Percentiles rank a stretch among this genome's conserved stretches.
Conservation (phyloP, 2,113 vertebrate genomes). For the Chloropsis cyanopogon region DNA sequence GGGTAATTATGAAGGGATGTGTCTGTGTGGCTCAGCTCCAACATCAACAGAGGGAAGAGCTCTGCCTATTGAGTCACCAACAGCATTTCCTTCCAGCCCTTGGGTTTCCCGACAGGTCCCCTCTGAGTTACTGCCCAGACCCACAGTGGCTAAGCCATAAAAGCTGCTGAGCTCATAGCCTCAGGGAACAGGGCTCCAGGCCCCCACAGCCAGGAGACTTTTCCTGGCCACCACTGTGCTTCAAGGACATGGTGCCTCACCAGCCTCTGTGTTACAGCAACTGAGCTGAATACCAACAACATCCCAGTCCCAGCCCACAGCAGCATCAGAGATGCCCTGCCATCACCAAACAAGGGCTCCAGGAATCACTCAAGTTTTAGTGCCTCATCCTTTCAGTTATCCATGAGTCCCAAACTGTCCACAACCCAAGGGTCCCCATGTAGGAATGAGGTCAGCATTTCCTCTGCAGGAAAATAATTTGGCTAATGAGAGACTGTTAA, state of each 20-base stretch:
- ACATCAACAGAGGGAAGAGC: conserved; percentile 46
- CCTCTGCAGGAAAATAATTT: background rate
- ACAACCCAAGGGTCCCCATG: fast-evolving
- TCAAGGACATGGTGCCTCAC: background rate
- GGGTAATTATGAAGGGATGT: conserved; percentile 26
- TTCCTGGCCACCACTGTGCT: background rate
- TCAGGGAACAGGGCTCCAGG: background rate
- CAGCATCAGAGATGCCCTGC: background rate
- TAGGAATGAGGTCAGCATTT: background rate
- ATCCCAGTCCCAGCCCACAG: background rate
- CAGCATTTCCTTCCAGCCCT: conserved; percentile 31
- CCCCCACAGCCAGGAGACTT: background rate
- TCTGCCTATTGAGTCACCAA: conserved; percentile 51
- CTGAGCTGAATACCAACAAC: background rate
- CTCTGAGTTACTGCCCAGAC: background rate
- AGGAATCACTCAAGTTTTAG: background rate
- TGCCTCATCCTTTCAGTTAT: background rate
- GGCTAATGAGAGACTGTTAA: background rate
- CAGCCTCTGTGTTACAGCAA: background rate
- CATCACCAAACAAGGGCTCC: background rate
- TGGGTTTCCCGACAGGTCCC: background rate
- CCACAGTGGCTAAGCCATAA: background rate
- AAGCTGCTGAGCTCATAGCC: background rate
- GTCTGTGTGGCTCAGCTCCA: conserved; percentile 38
- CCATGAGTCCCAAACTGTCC: background rate